phyloP scores from a whole-genome alignment of 2,797 vertebrate genomes.

The Borostomias antarcticus region DNA sequence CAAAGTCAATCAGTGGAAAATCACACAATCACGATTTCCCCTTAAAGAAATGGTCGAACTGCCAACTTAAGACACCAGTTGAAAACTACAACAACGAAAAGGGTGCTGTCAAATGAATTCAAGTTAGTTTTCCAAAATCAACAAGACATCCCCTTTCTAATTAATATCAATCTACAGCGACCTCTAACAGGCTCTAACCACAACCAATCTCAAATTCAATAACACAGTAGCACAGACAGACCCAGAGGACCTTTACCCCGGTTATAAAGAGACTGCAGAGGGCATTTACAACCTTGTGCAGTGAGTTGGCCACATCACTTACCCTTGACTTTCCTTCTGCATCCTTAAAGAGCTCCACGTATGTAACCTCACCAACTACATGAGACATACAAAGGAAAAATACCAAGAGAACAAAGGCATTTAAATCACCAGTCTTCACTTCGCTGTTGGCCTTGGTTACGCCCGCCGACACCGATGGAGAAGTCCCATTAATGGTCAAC shows the following conservation, averaged over 20 bases:
- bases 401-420: constrained; percentile 99
- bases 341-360: constrained; percentile 99
- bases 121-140: constrained; percentile 73
- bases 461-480: constrained; percentile 94
- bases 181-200: constrained; percentile 75
- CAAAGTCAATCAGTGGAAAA: constrained; percentile 73
- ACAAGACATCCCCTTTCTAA: constrained; percentile 81
- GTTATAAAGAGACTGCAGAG: constrained; percentile 93
- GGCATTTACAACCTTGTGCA: constrained; percentile 97
- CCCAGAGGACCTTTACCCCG: constrained; percentile 72
- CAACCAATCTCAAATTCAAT: constrained; percentile 76
- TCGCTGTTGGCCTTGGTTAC: constrained; percentile 94
- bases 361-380: constrained; percentile 99
- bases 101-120: constrained; percentile 68
- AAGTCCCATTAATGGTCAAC: constrained; percentile 97
- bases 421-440: constrained; percentile 97
- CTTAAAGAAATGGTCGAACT: constrained; percentile 76
- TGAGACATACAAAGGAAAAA: constrained; percentile 99
- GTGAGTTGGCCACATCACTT: constrained; percentile 97
- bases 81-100: constrained; percentile 77
- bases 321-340: constrained; percentile 99
- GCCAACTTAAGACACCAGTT: constrained; percentile 79
- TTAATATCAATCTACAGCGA: constrained; percentile 73
- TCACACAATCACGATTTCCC: constrained; percentile 71
- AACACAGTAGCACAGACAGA: constrained; percentile 56